Evolutionary conservation across 2,113 vertebrate genomes (phyloP).

Genomic region (Acrocephalus kingi): DNA sequence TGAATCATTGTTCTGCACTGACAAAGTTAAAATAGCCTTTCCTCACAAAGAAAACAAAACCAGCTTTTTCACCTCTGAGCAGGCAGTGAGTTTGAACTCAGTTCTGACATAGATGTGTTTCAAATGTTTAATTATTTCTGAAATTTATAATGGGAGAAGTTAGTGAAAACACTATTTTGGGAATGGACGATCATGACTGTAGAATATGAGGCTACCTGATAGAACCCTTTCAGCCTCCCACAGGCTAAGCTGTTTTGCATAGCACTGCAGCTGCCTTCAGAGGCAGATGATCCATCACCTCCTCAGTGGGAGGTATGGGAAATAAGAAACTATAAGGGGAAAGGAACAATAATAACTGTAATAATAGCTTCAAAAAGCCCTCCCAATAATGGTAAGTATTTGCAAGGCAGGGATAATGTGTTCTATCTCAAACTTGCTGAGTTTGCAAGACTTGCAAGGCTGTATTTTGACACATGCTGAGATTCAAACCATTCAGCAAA

Average conservation of each 20-base stretch:
- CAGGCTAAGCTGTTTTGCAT: background rate
- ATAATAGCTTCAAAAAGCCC: background rate
- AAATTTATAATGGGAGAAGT: background rate
- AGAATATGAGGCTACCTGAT: background rate
- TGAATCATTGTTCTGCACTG: background rate
- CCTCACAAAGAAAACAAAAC: background rate
- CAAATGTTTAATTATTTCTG: background rate
- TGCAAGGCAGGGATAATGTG: background rate
- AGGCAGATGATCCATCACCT: background rate
- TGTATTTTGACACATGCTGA: background rate
- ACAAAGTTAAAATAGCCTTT: background rate
- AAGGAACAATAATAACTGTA: background rate
- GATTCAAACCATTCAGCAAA: constrained; percentile 15
- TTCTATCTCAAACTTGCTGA: background rate
- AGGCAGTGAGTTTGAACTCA: background rate
- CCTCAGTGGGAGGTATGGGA: background rate
- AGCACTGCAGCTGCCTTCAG: background rate
- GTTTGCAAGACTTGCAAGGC: background rate
- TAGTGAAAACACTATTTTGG: background rate
- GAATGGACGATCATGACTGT: background rate
- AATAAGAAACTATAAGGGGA: background rate
- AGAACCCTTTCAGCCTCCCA: background rate
- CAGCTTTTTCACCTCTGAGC: background rate
- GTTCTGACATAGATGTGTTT: background rate
- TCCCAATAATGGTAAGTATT: background rate